These are phyloP conservation scores for Salminus brasiliensis DNA, from an alignment of 2,113 vertebrate species.

Conservation along the genomic window DNA sequence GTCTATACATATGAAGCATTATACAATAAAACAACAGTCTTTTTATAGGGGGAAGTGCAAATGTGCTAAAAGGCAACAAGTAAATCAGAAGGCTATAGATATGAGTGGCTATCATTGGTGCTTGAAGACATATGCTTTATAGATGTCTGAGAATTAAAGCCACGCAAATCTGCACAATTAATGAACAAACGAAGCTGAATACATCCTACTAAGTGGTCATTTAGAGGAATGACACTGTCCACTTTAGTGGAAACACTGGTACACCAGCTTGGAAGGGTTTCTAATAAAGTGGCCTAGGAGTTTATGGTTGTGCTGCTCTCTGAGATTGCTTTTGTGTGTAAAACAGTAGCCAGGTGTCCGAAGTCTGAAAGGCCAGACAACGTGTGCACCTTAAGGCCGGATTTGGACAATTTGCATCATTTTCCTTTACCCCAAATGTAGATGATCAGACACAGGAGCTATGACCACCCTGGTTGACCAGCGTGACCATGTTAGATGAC, in stretches of 20 bases:
- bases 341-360: too few relatives aligned
- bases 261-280: too few relatives aligned
- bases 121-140: neutral
- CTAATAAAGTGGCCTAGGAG: too few relatives aligned
- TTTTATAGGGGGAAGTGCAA: constrained; percentile 21
- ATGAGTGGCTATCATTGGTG: neutral
- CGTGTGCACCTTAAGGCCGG: too few relatives aligned
- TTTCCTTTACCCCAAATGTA: too few relatives aligned
- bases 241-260: neutral
- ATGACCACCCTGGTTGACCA: too few relatives aligned
- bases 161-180: neutral
- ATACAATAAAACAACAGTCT: neutral
- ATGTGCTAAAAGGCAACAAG: constrained; percentile 33
- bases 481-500: too few relatives aligned
- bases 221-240: neutral
- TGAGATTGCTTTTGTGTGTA: too few relatives aligned
- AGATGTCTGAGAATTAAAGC: neutral
- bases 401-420: too few relatives aligned
- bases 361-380: too few relatives aligned
- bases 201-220: neutral
- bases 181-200: neutral
- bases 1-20: neutral
- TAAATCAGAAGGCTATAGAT: neutral
- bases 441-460: too few relatives aligned
- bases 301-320: too few relatives aligned